Percentiles rank a stretch among this genome's conserved stretches.
Evolutionary conservation across 2,888 invertebrate genomes (phyloP).

Genomic region (Sussaba pulchella): DNA sequence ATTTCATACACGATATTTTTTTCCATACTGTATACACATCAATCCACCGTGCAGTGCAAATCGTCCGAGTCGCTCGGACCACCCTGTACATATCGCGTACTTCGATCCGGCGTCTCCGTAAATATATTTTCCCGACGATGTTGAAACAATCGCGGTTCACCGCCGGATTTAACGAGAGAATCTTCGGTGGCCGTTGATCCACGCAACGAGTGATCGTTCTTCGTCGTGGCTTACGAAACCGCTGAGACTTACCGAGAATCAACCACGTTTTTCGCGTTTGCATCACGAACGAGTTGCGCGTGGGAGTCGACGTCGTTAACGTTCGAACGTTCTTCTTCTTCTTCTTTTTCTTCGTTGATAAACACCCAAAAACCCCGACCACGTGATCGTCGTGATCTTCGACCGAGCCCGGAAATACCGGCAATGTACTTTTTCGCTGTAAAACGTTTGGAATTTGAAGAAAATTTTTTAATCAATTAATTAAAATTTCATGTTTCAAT

Average conservation of each 20-base stretch:
- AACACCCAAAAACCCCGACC: constrained; percentile 35
- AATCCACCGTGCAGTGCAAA: too few species aligned
- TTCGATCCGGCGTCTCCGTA: too few species aligned
- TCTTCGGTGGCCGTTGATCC: neutral
- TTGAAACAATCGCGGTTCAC: neutral
- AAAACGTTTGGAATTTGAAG: neutral
- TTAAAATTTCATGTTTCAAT: too few species aligned
- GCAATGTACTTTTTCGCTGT: neutral
- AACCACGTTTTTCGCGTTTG: constrained; percentile 9
- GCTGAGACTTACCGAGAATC: neutral
- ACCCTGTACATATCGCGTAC: too few species aligned
- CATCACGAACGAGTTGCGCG: neutral
- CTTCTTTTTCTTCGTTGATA: too few species aligned
- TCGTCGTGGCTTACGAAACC: constrained; percentile 13
- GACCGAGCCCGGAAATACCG: constrained; percentile 7
- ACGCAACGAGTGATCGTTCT: constrained; percentile 21
- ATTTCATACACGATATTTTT: too few species aligned
- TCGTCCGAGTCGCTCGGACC: too few species aligned
- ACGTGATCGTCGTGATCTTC: constrained; percentile 7
- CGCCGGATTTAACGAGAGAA: constrained; percentile 8
- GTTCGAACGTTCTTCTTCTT: constrained; percentile 28
- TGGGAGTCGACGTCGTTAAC: too few species aligned
- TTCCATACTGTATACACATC: too few species aligned
- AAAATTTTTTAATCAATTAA: neutral
- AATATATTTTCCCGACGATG: neutral